Evolutionary conservation across 2,888 invertebrate species (phyloP).

Genomic region (Hypomecis atomaria): DNA sequence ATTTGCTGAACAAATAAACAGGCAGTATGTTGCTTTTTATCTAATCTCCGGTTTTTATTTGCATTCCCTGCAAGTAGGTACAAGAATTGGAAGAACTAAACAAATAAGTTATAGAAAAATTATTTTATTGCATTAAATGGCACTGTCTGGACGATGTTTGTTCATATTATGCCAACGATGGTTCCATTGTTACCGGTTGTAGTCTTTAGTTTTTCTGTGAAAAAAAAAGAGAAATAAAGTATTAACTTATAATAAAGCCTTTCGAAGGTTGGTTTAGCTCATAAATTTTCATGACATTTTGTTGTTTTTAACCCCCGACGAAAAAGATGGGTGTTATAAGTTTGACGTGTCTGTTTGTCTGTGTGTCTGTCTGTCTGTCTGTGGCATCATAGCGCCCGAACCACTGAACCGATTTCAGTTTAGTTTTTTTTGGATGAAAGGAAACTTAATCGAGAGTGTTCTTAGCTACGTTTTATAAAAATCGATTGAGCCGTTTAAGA

Average conservation of each 20-base stretch:
- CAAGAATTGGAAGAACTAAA: neutral
- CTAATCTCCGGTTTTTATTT: neutral
- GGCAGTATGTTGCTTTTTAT: conserved; percentile 25
- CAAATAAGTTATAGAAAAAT: conserved; percentile 3
- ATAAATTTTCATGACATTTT: too few species aligned
- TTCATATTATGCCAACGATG: conserved; percentile 14
- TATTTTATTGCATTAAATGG: conserved; percentile 47
- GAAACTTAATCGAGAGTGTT: too few species aligned
- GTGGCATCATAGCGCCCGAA: too few species aligned
- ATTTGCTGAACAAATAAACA: conserved; percentile 30
- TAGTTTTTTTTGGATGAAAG: too few species aligned
- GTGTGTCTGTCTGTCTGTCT: too few species aligned
- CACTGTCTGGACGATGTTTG: conserved; percentile 41
- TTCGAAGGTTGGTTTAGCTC: too few species aligned
- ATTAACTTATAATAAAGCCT: neutral
- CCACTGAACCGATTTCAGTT: too few species aligned
- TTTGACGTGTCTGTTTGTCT: too few species aligned
- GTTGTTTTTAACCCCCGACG: too few species aligned
- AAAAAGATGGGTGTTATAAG: too few species aligned
- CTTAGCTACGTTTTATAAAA: too few species aligned
- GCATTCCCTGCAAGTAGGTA: neutral
- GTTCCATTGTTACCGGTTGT: neutral
- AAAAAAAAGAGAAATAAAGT: conserved; percentile 21
- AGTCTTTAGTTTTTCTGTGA: conserved; percentile 46
- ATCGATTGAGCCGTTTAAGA: too few species aligned